Percentiles rank a stretch among this genome's conserved stretches.
These are phyloP conservation scores for Ophioninae sp. DNA, from an alignment of 2,888 invertebrate genomes.

Conservation along the genomic window DNA sequence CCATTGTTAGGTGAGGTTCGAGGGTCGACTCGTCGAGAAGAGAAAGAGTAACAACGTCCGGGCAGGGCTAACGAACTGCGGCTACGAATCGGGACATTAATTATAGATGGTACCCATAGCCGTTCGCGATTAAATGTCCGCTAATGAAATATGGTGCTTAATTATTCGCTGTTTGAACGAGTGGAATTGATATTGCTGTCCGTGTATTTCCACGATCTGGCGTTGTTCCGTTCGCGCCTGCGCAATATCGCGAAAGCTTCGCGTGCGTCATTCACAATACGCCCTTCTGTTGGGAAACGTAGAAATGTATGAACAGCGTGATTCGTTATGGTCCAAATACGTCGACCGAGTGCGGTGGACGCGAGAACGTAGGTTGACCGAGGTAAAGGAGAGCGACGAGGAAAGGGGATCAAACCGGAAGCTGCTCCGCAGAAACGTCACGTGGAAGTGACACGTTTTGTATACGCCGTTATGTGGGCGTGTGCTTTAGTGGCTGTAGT, in stretches of 20 bases:
- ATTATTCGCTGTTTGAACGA: slow-evolving; percentile 75
- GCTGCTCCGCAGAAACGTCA: slow-evolving; percentile 41
- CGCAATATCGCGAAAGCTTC: background rate
- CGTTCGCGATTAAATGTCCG: slow-evolving; percentile 70
- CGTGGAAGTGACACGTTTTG: slow-evolving; percentile 38
- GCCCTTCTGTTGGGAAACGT: background rate
- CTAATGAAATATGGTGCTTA: slow-evolving; percentile 76
- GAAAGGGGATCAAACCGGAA: background rate
- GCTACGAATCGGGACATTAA: slow-evolving; percentile 67
- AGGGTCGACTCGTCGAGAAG: background rate
- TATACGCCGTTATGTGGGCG: background rate
- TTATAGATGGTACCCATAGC: slow-evolving; percentile 67
- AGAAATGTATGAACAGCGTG: background rate
- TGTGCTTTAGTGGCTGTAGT: background rate
- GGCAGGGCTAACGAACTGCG: slow-evolving; percentile 53
- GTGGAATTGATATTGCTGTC: slow-evolving; percentile 69
- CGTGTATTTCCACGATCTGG: slow-evolving; percentile 9
- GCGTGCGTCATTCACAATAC: background rate
- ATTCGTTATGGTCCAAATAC: slow-evolving; percentile 6
- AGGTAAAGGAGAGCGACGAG: slow-evolving; percentile 6
- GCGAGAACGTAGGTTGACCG: slow-evolving; percentile 7
- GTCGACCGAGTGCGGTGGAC: background rate
- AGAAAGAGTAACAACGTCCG: slow-evolving; percentile 41
- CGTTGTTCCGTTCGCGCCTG: background rate
- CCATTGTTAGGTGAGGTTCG: background rate